Percentiles rank a stretch among this genome's conserved stretches.
These are phyloP conservation scores for Cygnus olor DNA, from an alignment of 2,797 vertebrate genomes.

Conservation along the genomic window DNA sequence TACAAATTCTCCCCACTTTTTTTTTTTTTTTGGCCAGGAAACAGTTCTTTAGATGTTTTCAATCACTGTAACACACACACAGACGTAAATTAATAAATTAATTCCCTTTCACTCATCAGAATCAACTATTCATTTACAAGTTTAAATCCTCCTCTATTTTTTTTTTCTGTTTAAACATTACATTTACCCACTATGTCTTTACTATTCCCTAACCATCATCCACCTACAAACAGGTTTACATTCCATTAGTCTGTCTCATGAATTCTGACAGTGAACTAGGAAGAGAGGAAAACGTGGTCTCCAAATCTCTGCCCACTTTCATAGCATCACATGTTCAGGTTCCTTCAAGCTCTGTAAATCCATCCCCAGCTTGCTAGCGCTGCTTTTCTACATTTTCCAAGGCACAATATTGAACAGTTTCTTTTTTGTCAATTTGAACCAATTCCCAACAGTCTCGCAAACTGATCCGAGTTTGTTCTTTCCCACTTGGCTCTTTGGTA, in stretches of 20 bases:
- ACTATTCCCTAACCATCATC: neutral
- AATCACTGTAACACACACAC: neutral
- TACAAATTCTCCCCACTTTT: neutral
- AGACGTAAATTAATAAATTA: neutral
- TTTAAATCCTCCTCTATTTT: neutral
- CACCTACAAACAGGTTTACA: neutral
- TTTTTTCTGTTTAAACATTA: neutral
- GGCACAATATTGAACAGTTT: neutral
- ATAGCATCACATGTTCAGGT: fast-evolving
- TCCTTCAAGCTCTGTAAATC: neutral
- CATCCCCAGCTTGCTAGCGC: fast-evolving
- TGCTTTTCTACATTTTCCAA: neutral
- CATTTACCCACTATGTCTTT: neutral
- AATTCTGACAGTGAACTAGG: neutral
- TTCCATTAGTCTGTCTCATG: neutral
- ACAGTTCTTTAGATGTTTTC: neutral
- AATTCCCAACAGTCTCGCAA: neutral
- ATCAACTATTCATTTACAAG: neutral
- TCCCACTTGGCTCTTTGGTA: neutral
- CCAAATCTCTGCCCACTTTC: neutral
- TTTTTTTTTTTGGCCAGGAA: neutral
- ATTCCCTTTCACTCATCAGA: neutral
- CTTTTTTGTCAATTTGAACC: neutral
- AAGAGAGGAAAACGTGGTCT: neutral
- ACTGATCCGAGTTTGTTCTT: neutral